These are phyloP conservation scores for Hypsopygia costalis DNA, from an alignment of 2,888 invertebrate genomes.

Conservation along the genomic window DNA sequence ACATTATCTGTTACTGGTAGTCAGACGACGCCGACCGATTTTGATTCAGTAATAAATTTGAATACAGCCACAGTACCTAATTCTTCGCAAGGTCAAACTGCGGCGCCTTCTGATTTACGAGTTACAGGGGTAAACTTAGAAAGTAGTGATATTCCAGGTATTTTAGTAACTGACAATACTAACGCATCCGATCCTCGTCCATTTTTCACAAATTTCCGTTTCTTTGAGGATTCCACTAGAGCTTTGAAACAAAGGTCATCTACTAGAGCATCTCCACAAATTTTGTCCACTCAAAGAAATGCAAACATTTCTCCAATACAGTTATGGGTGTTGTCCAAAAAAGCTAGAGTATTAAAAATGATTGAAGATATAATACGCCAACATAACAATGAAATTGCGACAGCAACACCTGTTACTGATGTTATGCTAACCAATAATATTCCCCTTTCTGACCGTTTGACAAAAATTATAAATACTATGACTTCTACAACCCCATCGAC, in stretches of 20 bases:
- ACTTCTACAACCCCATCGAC: conserved; percentile 43
- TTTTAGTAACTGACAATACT: conserved; percentile 29
- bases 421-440: conserved; percentile 43
- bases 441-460: conserved; percentile 55
- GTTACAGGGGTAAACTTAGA: conserved; percentile 27
- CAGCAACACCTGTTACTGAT: conserved; percentile 50
- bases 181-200: conserved; percentile 47
- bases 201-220: conserved; percentile 53
- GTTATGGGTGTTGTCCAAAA: conserved; percentile 69
- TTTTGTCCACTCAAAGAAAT: conserved; percentile 15
- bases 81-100: conserved; percentile 19
- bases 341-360: conserved; percentile 71
- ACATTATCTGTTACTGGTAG: conserved; percentile 38
- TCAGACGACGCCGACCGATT: conserved; percentile 34
- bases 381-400: conserved; percentile 66
- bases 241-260: background rate
- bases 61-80: conserved; percentile 8
- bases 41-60: background rate
- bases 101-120: conserved; percentile 37
- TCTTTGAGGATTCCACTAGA: conserved; percentile 3
- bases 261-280: background rate
- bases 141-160: conserved; percentile 26
- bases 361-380: conserved; percentile 70
- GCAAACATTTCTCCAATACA: conserved; percentile 58
- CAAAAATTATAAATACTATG: conserved; percentile 62